Percentiles rank a stretch among this genome's conserved stretches.
Conservation (phyloP, 2,113 vertebrate species). For the Pterocles gutturalis region DNA sequence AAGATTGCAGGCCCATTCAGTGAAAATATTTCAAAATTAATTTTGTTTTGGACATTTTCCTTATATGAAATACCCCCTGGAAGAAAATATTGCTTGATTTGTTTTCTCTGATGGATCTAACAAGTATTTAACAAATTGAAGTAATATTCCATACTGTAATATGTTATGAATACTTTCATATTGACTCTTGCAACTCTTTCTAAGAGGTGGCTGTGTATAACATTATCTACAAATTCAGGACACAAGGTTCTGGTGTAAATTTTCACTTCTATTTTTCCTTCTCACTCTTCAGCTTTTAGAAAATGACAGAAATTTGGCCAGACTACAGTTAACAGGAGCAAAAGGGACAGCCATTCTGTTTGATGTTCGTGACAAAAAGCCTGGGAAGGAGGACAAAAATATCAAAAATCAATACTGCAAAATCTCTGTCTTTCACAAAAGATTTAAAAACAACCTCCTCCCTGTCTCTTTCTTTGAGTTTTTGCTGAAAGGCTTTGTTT, state of each 20-base stretch:
- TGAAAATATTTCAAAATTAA: background rate
- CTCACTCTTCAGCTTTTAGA: background rate
- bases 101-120: background rate
- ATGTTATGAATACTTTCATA: background rate
- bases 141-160: background rate
- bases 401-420: background rate
- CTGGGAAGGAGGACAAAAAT: background rate
- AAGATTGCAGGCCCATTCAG: background rate
- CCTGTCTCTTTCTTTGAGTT: background rate
- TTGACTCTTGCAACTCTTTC: background rate
- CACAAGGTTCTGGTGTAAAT: background rate
- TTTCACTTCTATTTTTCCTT: background rate
- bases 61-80: background rate
- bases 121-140: background rate
- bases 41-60: background rate
- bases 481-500: background rate
- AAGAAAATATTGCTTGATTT: background rate
- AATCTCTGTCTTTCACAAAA: background rate
- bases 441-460: background rate
- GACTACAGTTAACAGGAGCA: background rate
- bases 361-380: background rate
- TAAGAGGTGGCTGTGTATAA: background rate
- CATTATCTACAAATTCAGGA: background rate
- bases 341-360: background rate
- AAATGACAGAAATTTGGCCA: background rate